Conservation (phyloP, 2,797 vertebrate species). For the Microcaecilia unicolor region DNA sequence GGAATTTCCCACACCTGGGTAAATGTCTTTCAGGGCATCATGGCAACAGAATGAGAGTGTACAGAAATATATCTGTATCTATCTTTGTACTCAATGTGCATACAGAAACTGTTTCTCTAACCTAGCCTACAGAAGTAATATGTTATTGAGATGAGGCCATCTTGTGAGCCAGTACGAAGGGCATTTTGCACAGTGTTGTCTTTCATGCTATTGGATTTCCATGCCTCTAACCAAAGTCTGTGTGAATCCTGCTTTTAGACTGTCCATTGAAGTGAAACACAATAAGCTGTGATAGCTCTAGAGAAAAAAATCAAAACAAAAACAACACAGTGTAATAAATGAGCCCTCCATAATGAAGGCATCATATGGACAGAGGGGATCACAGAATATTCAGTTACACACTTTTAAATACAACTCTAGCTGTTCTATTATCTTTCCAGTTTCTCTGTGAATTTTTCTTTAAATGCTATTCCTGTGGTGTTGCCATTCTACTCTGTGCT, state of each 20-base stretch:
- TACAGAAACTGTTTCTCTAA: no score
- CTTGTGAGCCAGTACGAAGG: slow-evolving; percentile 1
- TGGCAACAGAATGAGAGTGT: no score
- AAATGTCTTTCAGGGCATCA: no score
- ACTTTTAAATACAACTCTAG: background rate
- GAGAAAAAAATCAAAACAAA: no score
- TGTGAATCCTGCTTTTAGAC: no score
- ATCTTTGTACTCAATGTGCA: no score
- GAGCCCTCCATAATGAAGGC: background rate
- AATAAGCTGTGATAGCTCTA: background rate
- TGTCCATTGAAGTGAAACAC: background rate
- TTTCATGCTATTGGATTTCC: background rate
- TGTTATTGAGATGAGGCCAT: background rate
- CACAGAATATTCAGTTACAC: background rate
- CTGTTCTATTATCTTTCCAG: no score
- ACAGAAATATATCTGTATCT: no score
- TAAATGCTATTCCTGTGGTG: no score
- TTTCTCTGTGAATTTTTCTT: no score
- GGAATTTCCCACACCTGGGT: no score
- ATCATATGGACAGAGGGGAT: background rate
- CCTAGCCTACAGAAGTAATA: background rate
- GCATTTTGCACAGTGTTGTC: background rate
- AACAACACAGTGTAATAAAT: background rate
- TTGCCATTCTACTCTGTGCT: no score
- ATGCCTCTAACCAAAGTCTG: background rate